Base-by-base conservation (phyloP, 2,888 invertebrate species). In the Lycaena phlaeas region DNA sequence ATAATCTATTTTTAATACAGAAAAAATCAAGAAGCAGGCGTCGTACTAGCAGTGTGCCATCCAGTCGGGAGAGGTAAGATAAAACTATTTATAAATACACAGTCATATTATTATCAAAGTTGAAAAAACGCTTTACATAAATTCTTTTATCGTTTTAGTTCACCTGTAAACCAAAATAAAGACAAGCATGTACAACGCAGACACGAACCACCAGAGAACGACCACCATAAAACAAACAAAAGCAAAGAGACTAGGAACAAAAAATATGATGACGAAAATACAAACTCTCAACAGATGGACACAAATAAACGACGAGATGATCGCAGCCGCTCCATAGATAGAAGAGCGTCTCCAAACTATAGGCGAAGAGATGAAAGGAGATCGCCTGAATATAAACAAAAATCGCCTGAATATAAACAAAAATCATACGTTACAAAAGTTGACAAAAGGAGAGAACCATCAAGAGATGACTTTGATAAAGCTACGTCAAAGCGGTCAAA, bases 11-110 rank as follows among this genome's bases (percentile, higher is more conserved):
- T 31, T 40, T 15, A 14, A 40, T 26, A 77, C 81, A 84, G 84
- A 84, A 81, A 72, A 84, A 82, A 56, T 70, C 76, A 63, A 67
- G 72, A 59, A 61, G 67, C 61, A 64, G 74, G 56, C 78, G 75
- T 37, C 74, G 76, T 52, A 72, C 60, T 61, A 78, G 68, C 58
- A 78, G 68, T 45, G 73, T 62, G 22, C 62, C 68, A 11, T 69
- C 78, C 40, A 75, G 73, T 47, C 68, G 74, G 37, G 81, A 81
- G 46, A 72, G 64, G 84, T 84, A 50, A 38, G 4, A 17, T 6
- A 10, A 14, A 11, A 14, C n/a, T 6, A 11, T 25, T 27, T 27
- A 15, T 10, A 17, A 27, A 39, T 17, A 14, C 22, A 9, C 10
- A 3, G 18, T 18, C 9, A 17, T 6, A 7, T 26, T n/a, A n/a